Base-by-base conservation (phyloP, 2,113 vertebrate species). In the Parus major region DNA sequence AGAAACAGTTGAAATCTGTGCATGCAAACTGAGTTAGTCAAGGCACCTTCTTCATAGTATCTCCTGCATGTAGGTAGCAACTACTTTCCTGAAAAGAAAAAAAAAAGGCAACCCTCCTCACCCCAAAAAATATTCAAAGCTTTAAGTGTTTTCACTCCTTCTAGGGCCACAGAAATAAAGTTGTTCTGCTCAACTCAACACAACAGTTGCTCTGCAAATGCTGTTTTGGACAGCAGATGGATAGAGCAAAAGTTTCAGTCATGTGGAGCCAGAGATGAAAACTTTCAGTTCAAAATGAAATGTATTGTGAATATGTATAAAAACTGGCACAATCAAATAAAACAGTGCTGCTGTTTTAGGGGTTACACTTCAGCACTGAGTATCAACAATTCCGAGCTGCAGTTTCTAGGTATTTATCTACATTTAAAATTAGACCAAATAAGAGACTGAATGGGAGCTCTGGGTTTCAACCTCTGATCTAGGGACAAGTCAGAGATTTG, bases 51-150 rank as follows among this genome's bases (percentile, higher is more conserved):
- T 27, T 68, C 25, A 21, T 56, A 18, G 3, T 22, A 57, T 39
- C 29, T 73, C 41, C 55, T 73, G 64, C 7, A 63, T 3, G 1
- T 23, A 77, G 60, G 5, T 18, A 78, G 35, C n/a, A 73, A 66
- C 14, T 39, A 47, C 15, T 57, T 69, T 10, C 20, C 55, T 31
- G 20, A 5, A 60, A 61, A 21, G 2, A 13, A 21, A 25, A 11
- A 9, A 24, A 20, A 41, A n/a, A 31, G 3, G 7, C 57, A 53
- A 53, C 17, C 29, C 3, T 0, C 6, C 11, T 3, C 11, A 3
- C 5, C 4, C 1, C 6, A 28, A 46, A 55, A 47, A 57, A 5
- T 0, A 0, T 5, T 29, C 42, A 39, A 57, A 71, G 16, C 5
- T 49, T 69, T 19, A 63, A 5, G 7, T 41, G 22, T 10, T 66